Percentiles rank a stretch among this genome's conserved stretches.
Evolutionary conservation across 2,888 invertebrate species (phyloP).

Genomic region (Cryptus armator): DNA sequence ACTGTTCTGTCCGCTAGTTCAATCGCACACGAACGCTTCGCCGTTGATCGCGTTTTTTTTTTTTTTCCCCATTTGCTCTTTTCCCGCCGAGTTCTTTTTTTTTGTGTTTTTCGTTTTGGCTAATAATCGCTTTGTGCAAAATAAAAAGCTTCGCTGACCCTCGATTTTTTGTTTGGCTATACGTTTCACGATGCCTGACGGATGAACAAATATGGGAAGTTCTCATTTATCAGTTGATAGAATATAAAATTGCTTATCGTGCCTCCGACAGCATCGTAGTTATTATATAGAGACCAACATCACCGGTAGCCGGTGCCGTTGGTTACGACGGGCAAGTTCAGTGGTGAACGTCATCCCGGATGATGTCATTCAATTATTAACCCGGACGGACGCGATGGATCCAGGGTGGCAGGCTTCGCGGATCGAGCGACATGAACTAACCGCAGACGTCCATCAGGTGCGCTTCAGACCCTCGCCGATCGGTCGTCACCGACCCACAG

Average conservation of each 20-base stretch:
- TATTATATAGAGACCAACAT: neutral
- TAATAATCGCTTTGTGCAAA: slow-evolving; percentile 32
- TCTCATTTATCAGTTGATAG: neutral
- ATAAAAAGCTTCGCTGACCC: slow-evolving; percentile 13
- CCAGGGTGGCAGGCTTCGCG: slow-evolving; percentile 24
- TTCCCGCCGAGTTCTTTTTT: neutral
- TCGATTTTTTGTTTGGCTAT: slow-evolving; percentile 8
- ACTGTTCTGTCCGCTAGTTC: slow-evolving; percentile 37
- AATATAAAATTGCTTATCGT: slow-evolving; percentile 5
- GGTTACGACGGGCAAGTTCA: slow-evolving; percentile 15
- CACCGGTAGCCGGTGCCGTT: neutral
- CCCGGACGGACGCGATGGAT: slow-evolving; percentile 32
- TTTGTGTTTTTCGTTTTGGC: slow-evolving; percentile 25
- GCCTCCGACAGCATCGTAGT: neutral
- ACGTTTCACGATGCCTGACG: neutral
- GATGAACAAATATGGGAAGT: neutral
- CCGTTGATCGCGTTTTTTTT: slow-evolving; percentile 32
- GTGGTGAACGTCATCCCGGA: slow-evolving; percentile 15
- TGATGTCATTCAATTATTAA: slow-evolving; percentile 57
- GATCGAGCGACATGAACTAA: slow-evolving; percentile 39
- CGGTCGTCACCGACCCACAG: slow-evolving; percentile 16
- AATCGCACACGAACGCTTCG: slow-evolving; percentile 20
- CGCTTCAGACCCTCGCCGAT: slow-evolving; percentile 37
- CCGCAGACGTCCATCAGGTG: slow-evolving; percentile 57
- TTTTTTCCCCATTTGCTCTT: neutral